Conservation (phyloP, 2,797 vertebrate species). For the Enteromius fasciolatus region DNA sequence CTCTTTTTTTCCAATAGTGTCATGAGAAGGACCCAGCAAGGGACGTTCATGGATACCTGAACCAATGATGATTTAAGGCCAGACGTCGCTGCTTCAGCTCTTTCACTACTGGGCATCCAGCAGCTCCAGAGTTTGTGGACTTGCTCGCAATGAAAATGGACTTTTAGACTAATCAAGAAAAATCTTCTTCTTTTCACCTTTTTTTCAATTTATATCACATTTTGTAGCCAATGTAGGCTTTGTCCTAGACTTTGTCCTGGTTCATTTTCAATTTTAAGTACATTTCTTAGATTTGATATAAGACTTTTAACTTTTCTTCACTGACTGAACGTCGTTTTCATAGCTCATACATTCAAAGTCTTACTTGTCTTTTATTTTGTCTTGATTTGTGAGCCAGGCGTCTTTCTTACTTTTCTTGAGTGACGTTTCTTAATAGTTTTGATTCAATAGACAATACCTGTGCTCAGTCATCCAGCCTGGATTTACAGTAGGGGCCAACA, state of each 20-base stretch:
- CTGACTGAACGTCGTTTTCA: conserved; percentile 1
- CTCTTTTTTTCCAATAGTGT: conserved; percentile 43
- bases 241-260: neutral
- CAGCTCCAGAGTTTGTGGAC: conserved; percentile 28
- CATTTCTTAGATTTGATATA: conserved; percentile 21
- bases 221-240: conserved; percentile 23
- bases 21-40: conserved; percentile 36
- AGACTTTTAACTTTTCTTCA: conserved; percentile 15
- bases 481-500: conserved; percentile 49
- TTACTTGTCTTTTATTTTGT: conserved; percentile 33
- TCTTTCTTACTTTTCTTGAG: conserved; percentile 33
- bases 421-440: conserved; percentile 39
- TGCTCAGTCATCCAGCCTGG: conserved; percentile 47
- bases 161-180: conserved; percentile 18
- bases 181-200: conserved; percentile 15
- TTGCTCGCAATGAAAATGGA: conserved; percentile 21
- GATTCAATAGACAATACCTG: conserved; percentile 24
- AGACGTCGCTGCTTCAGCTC: neutral
- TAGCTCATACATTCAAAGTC: conserved; percentile 20
- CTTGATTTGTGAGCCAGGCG: conserved; percentile 18
- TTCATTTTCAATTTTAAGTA: neutral
- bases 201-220: conserved; percentile 2
- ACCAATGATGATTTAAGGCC: conserved; percentile 30
- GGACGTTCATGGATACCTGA: conserved; percentile 37
- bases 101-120: neutral